Evolutionary conservation across 2,113 vertebrate species (phyloP).

Genomic region (Chionis minor): DNA sequence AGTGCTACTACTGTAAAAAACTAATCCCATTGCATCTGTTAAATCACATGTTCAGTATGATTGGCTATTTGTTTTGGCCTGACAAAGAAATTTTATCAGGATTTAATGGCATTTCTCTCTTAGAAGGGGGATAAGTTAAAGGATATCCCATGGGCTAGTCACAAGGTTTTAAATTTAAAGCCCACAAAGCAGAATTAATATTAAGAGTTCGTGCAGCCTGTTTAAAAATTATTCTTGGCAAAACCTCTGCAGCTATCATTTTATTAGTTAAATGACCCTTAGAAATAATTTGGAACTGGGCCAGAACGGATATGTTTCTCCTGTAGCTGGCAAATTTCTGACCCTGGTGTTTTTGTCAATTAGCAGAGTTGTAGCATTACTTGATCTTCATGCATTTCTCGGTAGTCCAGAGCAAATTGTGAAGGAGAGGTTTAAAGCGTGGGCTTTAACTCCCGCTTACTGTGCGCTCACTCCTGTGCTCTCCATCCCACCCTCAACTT

Average conservation of each 20-base stretch:
- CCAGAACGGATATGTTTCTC: constrained; percentile 3
- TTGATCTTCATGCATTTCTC: neutral
- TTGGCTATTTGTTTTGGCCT: constrained; percentile 43
- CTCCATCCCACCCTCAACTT: neutral
- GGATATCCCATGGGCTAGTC: neutral
- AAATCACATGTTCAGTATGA: constrained; percentile 4
- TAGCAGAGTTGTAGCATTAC: neutral
- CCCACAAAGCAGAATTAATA: neutral
- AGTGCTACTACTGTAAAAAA: constrained; percentile 1
- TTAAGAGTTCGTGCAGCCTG: neutral
- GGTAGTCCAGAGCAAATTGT: neutral
- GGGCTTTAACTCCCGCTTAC: neutral
- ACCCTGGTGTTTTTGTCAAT: neutral
- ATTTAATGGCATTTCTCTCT: constrained; percentile 27
- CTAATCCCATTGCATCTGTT: constrained; percentile 49
- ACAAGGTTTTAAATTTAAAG: constrained; percentile 34
- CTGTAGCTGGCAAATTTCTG: neutral
- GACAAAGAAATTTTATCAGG: constrained; percentile 1
- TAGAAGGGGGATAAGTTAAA: constrained; percentile 13
- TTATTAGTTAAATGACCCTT: constrained; percentile 18
- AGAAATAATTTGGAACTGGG: constrained; percentile 11
- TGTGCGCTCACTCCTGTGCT: rapidly evolving
- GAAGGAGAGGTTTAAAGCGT: neutral
- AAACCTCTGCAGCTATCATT: constrained; percentile 8
- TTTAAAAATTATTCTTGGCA: constrained; percentile 42